Percentiles rank a stretch among this genome's conserved stretches.
Evolutionary conservation across 2,888 invertebrate genomes (phyloP).

Genomic region (Priocnemis perturbator): DNA sequence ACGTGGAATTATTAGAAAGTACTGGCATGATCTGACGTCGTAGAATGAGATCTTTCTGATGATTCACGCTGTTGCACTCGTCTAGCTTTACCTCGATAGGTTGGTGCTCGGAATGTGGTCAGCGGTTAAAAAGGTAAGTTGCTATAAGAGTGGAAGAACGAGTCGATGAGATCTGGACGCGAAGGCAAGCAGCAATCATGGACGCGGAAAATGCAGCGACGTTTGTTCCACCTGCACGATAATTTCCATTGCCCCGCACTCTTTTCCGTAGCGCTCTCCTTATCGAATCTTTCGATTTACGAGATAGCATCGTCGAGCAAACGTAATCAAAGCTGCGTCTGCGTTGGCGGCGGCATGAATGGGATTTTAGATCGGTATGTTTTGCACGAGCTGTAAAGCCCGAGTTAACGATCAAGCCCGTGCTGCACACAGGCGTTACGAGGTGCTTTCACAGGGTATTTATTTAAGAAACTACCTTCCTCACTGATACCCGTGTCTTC

Average conservation of each 20-base stretch:
- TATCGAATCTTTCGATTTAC: conserved; percentile 32
- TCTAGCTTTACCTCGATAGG: background rate
- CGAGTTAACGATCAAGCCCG: conserved; percentile 46
- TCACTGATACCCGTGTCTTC: background rate
- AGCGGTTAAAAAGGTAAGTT: no score
- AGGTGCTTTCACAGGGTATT: conserved; percentile 55
- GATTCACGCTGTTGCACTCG: background rate
- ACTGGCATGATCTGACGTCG: no score
- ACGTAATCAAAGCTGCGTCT: conserved; percentile 31
- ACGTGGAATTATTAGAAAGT: no score
- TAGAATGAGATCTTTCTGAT: no score
- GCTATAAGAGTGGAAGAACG: no score
- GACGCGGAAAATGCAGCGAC: no score
- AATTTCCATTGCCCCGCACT: conserved; percentile 6
- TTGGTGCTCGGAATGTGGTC: no score
- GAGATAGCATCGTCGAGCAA: conserved; percentile 23
- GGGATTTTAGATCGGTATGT: conserved; percentile 37
- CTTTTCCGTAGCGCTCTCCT: conserved; percentile 12
- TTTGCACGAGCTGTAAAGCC: conserved; percentile 39
- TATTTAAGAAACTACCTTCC: conserved; percentile 53
- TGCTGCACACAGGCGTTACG: conserved; percentile 36
- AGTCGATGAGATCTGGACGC: no score
- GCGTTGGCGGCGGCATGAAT: conserved; percentile 21
- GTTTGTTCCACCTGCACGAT: no score
- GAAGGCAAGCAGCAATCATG: no score